Percentiles rank a stretch among this genome's conserved stretches.
Evolutionary conservation across 2,797 vertebrate species (phyloP).

Genomic region (Spondyliosoma cantharus): DNA sequence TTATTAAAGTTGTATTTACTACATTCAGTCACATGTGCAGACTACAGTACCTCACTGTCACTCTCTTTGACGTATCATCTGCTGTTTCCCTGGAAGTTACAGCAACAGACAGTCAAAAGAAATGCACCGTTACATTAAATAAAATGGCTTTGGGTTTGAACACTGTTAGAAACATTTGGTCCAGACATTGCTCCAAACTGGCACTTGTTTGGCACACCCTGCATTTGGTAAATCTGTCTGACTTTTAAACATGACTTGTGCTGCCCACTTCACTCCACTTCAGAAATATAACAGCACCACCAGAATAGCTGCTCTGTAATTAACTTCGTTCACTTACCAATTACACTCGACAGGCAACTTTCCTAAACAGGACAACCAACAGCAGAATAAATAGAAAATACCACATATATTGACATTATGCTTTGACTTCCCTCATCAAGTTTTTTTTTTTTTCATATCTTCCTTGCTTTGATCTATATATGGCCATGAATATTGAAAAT

Average conservation of each 20-base stretch:
- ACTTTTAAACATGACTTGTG: slow-evolving; percentile 11
- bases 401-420: slow-evolving; percentile 69
- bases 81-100: too few species aligned
- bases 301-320: slow-evolving; percentile 45
- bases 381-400: slow-evolving; percentile 57
- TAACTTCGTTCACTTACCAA: slow-evolving; percentile 42
- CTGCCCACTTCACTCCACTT: slow-evolving; percentile 1
- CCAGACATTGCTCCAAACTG: not conserved
- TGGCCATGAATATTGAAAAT: slow-evolving; percentile 68
- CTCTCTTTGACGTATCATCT: too few species aligned
- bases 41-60: too few species aligned
- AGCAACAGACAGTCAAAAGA: too few species aligned
- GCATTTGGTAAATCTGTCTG: slow-evolving; percentile 6
- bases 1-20: too few species aligned
- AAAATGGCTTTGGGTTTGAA: too few species aligned
- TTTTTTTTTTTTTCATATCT: too few species aligned
- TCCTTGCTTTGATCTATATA: slow-evolving; percentile 60
- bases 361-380: slow-evolving; percentile 40
- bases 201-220: not conserved
- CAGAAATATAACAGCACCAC: slow-evolving; percentile 20
- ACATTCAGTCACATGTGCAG: too few species aligned
- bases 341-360: slow-evolving; percentile 46
- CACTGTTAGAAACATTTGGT: too few species aligned
- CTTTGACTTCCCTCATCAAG: slow-evolving; percentile 60
- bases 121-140: too few species aligned